Base-by-base conservation (phyloP, 2,113 vertebrate species). In the Sebastes fasciatus region DNA sequence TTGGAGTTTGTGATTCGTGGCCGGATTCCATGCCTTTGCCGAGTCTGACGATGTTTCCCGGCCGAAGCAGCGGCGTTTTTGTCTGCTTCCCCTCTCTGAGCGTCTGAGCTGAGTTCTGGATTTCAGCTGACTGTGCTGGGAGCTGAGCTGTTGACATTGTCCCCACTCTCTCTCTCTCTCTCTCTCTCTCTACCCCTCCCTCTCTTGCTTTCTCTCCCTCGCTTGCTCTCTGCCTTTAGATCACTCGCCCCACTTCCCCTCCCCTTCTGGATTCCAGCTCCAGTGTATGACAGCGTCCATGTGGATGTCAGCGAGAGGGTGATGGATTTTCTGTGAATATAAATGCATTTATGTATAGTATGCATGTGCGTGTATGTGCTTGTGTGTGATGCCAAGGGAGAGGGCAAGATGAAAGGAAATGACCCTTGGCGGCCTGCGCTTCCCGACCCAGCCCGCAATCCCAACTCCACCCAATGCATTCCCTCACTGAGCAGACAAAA, bases 91-190 rank as follows among this genome's bases (percentile, higher is more conserved):
- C 65, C 79, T 83, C 75, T 60, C 49, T 48, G 64, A 82, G 81
- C 87, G 69, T 83, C 83, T 82, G 86, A 79, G 66, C 73, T 4
- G 43, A 75, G 92, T 90, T 82, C 79, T 88, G 88, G 80, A 86
- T 94, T 94, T 94, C 91, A 94, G 94, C 92, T 94, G 94, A 94
- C 92, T 92, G 88, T 54, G 86, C 89, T 94, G 79, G 66, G 91
- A 94, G 84, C 84, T 52, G 86, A 90, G 90, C 88, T 92, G 93
- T 91, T 92, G 91, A 93, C 91, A 92, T 91, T 93, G 88, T 87
- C 87, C 87, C 85, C 21, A 0, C 89, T 85, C 81, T 11, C 88
- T 74, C 86, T 49, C 85, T 5, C 4, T 8, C 14, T 26, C 80
- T 19, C 80, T 46, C 74, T 34, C 61, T 52, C 55, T 43, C 48